Percentiles rank a stretch among this genome's conserved stretches.
Evolutionary conservation across 2,797 vertebrate genomes (phyloP).

Genomic region (Triplophysa bombifrons): DNA sequence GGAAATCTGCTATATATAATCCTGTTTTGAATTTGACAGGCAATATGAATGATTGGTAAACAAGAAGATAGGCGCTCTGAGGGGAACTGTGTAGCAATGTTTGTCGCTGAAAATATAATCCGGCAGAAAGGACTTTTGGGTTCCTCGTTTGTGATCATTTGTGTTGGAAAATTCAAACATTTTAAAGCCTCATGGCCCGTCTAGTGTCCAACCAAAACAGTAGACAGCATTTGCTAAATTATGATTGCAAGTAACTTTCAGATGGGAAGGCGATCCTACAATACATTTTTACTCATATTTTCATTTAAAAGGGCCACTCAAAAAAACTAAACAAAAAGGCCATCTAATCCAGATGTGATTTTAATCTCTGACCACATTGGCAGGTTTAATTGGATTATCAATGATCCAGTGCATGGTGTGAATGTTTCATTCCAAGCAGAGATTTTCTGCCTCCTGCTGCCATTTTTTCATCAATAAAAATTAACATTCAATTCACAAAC

Average conservation of each 20-base stretch:
- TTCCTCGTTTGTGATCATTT: neutral
- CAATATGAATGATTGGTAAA: constrained; percentile 28
- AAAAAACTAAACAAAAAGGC: constrained; percentile 22
- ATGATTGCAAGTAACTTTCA: too few species aligned
- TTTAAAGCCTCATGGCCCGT: neutral
- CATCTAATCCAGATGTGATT: constrained; percentile 47
- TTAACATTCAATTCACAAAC: constrained; percentile 53
- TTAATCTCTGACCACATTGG: constrained; percentile 48
- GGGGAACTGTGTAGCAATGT: neutral
- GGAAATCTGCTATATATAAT: constrained; percentile 39
- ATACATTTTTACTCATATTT: constrained; percentile 13
- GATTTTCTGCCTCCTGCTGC: constrained; percentile 47
- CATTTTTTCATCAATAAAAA: constrained; percentile 56
- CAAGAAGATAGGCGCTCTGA: constrained; percentile 11
- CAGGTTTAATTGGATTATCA: constrained; percentile 47
- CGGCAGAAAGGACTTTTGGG: neutral
- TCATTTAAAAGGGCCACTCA: constrained; percentile 26
- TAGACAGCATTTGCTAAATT: too few species aligned
- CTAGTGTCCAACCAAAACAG: too few species aligned
- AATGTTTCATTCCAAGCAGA: constrained; percentile 41
- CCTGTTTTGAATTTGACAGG: constrained; percentile 34
- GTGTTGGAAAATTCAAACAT: neutral
- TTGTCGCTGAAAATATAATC: neutral
- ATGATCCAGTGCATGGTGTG: constrained; percentile 42
- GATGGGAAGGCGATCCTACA: too few species aligned